These are phyloP conservation scores for Phodopus roborovskii DNA, from an alignment of 2,113 vertebrate genomes.

Conservation along the genomic window DNA sequence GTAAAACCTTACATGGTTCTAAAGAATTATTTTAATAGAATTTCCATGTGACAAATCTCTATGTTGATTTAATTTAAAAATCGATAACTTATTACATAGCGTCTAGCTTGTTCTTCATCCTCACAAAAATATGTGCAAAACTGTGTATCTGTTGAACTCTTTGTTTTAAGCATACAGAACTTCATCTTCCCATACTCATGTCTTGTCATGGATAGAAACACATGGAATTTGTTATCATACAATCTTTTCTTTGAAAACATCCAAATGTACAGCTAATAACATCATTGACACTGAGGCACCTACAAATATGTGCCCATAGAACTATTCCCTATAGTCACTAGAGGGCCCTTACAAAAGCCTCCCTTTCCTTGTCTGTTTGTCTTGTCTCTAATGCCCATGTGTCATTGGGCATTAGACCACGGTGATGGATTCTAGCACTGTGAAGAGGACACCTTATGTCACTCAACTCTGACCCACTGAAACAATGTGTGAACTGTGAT, in stretches of 20 bases:
- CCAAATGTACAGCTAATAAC: neutral
- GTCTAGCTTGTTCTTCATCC: neutral
- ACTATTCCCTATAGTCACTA: neutral
- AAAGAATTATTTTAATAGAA: neutral
- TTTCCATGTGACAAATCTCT: neutral
- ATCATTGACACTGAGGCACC: accelerated
- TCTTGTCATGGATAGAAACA: neutral
- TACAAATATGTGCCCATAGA: neutral
- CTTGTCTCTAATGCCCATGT: too few species aligned
- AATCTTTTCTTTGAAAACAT: neutral
- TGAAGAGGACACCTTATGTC: neutral
- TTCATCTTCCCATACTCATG: neutral
- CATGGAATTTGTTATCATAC: neutral
- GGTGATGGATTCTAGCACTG: neutral
- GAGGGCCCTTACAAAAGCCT: neutral
- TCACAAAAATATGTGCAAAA: neutral
- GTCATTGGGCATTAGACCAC: neutral
- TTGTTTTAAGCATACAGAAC: neutral
- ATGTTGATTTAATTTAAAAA: neutral
- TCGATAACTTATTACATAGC: neutral
- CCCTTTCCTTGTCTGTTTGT: neutral
- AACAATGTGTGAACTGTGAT: neutral
- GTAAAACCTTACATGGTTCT: neutral
- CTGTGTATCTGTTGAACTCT: neutral
- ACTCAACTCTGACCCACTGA: neutral